These are phyloP conservation scores for Morbakka virulenta DNA, from an alignment of 30 jellyfish, hydroid and myxozoan species.

Conservation along the genomic window DNA sequence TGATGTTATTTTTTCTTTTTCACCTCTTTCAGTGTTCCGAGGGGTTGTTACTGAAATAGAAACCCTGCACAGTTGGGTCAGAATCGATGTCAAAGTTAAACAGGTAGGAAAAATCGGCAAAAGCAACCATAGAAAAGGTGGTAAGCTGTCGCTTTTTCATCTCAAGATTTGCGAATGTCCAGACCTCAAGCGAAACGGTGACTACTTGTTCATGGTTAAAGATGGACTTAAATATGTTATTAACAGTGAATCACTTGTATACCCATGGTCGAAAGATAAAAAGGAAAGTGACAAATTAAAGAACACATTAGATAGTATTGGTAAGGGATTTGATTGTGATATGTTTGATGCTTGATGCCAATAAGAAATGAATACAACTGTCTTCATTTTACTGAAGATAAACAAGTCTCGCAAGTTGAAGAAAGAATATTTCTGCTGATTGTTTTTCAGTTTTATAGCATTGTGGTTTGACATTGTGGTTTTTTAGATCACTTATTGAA, in stretches of 20 bases:
- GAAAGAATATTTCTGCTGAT: too few relatives aligned
- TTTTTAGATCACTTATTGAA: too few relatives aligned
- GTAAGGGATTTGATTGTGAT: not conserved
- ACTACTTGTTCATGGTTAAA: conserved; percentile 28
- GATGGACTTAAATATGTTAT: conserved; percentile 25
- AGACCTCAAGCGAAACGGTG: not conserved
- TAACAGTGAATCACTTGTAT: conserved; percentile 8
- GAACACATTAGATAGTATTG: not conserved
- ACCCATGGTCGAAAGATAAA: not conserved
- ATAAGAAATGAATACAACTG: too few relatives aligned
- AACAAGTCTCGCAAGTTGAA: too few relatives aligned
- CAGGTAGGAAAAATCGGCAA: conserved; percentile 26
- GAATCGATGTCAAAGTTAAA: conserved; percentile 13
- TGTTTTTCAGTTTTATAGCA: too few relatives aligned
- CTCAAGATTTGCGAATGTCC: conserved; percentile 22
- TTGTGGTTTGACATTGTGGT: too few relatives aligned
- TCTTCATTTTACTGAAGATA: too few relatives aligned
- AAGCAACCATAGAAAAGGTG: not conserved
- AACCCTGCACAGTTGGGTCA: not conserved
- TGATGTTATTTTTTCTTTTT: not conserved
- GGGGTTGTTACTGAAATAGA: conserved; percentile 21
- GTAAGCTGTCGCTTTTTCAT: conserved; percentile 11
- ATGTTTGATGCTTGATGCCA: too few relatives aligned
- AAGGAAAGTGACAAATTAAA: not conserved
- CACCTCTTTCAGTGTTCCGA: conserved; percentile 18